Conservation (phyloP, 1,140 invertebrate species). For the Drosophila aff. region DNA sequence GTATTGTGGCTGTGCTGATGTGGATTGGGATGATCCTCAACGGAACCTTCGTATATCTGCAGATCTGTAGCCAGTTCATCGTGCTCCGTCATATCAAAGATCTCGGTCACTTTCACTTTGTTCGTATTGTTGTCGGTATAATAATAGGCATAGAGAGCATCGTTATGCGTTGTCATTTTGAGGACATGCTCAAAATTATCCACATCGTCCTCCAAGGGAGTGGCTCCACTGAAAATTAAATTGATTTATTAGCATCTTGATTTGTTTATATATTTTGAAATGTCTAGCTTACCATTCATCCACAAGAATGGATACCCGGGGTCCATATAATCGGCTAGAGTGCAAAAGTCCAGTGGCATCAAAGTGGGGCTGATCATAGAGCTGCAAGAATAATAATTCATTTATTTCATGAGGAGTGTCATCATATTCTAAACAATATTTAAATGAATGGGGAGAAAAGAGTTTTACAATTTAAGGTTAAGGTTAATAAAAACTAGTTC, state of each 20-base stretch:
- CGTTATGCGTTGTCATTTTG: slow-evolving; percentile 92
- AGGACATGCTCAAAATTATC: slow-evolving; percentile 95
- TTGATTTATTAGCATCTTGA: background rate
- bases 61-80: slow-evolving; percentile 85
- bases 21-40: slow-evolving; percentile 68
- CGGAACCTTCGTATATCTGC: slow-evolving; percentile 64
- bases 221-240: slow-evolving; percentile 53
- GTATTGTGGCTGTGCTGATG: slow-evolving; percentile 67
- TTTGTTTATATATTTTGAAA: background rate
- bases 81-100: slow-evolving; percentile 91
- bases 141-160: slow-evolving; percentile 95
- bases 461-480: background rate
- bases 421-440: background rate
- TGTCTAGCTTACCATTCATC: slow-evolving; percentile 69
- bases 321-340: slow-evolving; percentile 76
- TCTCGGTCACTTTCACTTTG: slow-evolving; percentile 94
- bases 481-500: background rate
- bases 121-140: slow-evolving; percentile 93
- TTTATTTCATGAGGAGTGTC: background rate
- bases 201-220: slow-evolving; percentile 85
- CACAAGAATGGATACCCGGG: slow-evolving; percentile 78
- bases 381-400: slow-evolving; percentile 29
- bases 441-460: background rate
- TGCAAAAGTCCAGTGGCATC: slow-evolving; percentile 80
- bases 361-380: slow-evolving; percentile 80